phyloP scores from a whole-genome alignment of 2,797 vertebrate species.

The Morelia viridis region DNA sequence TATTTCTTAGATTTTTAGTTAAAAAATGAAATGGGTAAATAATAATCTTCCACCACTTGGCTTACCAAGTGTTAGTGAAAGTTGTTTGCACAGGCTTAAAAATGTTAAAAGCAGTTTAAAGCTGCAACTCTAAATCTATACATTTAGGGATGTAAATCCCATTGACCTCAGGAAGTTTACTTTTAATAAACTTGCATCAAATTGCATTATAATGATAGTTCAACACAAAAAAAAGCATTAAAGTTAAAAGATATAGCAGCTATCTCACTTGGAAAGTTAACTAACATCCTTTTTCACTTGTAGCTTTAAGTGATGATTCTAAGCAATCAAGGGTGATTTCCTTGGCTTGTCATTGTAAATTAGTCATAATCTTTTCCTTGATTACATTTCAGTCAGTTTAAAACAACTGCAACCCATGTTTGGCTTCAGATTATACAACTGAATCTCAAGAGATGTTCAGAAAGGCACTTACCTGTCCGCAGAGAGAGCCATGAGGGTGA shows the following conservation, averaged over 20 bases:
- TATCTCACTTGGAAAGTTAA: background rate
- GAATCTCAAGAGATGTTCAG: constrained; percentile 32
- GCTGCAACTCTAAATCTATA: background rate
- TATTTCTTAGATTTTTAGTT: background rate
- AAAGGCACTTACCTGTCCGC: constrained; percentile 89
- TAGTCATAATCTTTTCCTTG: background rate
- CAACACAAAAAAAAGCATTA: background rate
- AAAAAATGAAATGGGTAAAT: background rate
- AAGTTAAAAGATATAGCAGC: constrained; percentile 16
- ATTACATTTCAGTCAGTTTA: background rate
- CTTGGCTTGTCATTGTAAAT: constrained; percentile 36
- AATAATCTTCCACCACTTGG: background rate
- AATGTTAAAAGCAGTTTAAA: constrained; percentile 27
- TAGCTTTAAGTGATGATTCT: constrained; percentile 19
- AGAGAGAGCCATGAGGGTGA: constrained; percentile 93
- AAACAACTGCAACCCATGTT: background rate
- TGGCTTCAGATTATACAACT: background rate
- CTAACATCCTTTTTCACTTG: background rate
- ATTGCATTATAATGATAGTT: constrained; percentile 11
- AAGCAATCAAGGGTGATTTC: constrained; percentile 25
- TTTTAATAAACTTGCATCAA: background rate
- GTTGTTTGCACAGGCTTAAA: constrained; percentile 27
- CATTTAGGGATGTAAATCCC: background rate
- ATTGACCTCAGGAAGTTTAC: background rate
- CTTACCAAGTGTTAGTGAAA: background rate